phyloP scores from a whole-genome alignment of 2,113 vertebrate genomes.

The Heterocephalus glaber region DNA sequence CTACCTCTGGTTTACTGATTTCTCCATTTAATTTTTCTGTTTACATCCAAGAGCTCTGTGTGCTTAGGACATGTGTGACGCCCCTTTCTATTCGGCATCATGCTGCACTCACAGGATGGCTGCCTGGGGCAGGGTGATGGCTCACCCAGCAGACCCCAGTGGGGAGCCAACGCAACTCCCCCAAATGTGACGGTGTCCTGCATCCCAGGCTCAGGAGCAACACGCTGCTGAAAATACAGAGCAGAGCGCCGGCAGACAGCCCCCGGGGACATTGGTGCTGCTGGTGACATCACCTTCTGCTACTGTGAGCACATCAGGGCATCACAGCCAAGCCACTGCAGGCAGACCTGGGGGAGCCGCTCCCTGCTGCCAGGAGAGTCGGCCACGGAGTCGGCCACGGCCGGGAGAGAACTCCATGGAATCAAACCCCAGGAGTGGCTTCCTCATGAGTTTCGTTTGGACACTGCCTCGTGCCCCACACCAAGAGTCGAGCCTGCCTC shows the following conservation, averaged over 20 bases:
- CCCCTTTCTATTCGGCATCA: neutral
- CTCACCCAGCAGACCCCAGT: too few relatives aligned
- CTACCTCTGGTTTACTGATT: neutral
- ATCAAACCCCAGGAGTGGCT: accelerated
- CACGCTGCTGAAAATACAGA: neutral
- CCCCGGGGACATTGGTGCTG: accelerated
- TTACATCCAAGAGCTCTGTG: neutral
- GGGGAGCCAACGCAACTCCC: accelerated
- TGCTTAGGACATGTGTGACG: accelerated
- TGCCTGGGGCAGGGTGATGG: too few relatives aligned
- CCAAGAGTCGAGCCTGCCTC: accelerated
- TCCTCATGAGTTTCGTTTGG: accelerated
- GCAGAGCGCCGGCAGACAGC: neutral
- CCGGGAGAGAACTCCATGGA: neutral
- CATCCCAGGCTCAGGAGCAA: neutral
- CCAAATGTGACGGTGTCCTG: neutral
- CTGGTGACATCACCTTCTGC: accelerated
- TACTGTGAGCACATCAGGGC: accelerated
- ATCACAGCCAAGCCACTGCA: too few relatives aligned
- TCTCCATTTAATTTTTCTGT: too few relatives aligned
- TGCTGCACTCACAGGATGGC: accelerated
- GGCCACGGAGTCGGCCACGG: neutral
- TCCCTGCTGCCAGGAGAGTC: neutral
- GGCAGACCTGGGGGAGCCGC: neutral
- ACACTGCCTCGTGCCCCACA: accelerated